A percentile compares a stretch with the other conserved stretches of the same genome.
Conservation (phyloP, 1,140 invertebrate species). For the Drosophila baimaii region DNA sequence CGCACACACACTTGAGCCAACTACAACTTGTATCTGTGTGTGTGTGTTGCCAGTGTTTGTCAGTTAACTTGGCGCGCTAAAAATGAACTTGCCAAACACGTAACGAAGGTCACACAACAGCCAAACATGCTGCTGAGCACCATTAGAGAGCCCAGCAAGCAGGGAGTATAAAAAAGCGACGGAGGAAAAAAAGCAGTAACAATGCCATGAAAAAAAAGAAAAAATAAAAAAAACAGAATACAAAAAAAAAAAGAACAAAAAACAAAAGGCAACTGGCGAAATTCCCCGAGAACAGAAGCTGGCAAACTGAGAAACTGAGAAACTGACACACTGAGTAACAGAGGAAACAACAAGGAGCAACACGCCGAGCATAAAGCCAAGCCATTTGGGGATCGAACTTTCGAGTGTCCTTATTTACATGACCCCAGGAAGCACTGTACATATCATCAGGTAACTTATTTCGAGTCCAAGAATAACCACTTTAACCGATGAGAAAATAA, state of each 20-base stretch:
- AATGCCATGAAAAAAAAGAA: conserved; percentile 11
- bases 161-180: conserved; percentile 11
- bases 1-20: conserved; percentile 50
- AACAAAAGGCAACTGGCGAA: conserved; percentile 19
- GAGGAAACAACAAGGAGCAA: conserved; percentile 5
- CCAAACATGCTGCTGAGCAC: conserved; percentile 47
- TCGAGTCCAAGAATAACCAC: not conserved
- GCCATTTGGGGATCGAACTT: conserved; percentile 31
- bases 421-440: not conserved
- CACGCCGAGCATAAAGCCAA: conserved; percentile 2
- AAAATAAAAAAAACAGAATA: conserved; percentile 10
- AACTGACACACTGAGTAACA: no score
- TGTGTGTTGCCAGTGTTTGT: conserved; percentile 55
- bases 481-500: no score
- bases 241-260: conserved; percentile 1
- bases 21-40: conserved; percentile 51
- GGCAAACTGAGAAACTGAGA: not conserved
- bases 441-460: not conserved
- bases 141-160: conserved; percentile 42
- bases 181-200: not conserved
- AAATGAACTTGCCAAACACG: conserved; percentile 82
- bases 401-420: conserved; percentile 18
- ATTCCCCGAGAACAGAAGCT: conserved; percentile 9
- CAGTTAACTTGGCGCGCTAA: conserved; percentile 71
- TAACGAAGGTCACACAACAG: conserved; percentile 78